Percentiles rank a stretch among this genome's conserved stretches.
These are phyloP conservation scores for Sandelia bainsii DNA, from an alignment of 2,797 vertebrate genomes.

Conservation along the genomic window DNA sequence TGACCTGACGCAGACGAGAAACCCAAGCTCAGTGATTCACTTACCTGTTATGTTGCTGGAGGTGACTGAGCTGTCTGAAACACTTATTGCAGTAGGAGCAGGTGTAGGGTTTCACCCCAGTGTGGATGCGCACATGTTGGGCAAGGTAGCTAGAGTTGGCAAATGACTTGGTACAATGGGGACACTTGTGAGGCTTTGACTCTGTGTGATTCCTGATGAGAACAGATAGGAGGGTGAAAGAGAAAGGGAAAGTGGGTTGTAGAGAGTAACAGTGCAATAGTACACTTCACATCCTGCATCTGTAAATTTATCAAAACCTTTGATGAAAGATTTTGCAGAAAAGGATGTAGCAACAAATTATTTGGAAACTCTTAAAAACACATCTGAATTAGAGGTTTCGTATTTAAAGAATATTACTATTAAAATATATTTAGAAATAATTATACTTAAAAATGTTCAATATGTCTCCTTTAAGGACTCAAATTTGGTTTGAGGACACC, in stretches of 20 bases:
- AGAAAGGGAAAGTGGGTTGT: conserved; percentile 38
- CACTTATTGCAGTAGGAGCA: conserved; percentile 97
- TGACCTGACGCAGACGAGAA: conserved; percentile 38
- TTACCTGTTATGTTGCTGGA: conserved; percentile 99
- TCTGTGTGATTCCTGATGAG: conserved; percentile 91
- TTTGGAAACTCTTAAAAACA: neutral
- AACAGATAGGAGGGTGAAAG: conserved; percentile 39
- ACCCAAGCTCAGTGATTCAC: conserved; percentile 56
- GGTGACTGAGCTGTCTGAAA: conserved; percentile 99
- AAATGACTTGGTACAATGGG: conserved; percentile 98
- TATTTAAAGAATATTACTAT: neutral
- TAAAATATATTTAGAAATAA: neutral
- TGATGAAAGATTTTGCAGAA: neutral
- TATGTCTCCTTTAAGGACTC: conserved; percentile 16
- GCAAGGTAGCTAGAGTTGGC: conserved; percentile 99
- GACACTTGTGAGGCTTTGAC: conserved; percentile 99
- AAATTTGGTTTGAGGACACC: conserved; percentile 26
- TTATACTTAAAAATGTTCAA: neutral
- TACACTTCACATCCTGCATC: neutral
- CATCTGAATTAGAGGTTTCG: neutral
- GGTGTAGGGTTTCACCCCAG: conserved; percentile 97
- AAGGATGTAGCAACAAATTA: neutral
- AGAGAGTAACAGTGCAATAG: conserved; percentile 22
- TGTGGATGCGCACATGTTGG: conserved; percentile 98
- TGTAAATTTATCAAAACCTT: conserved; percentile 2